Base-by-base conservation (phyloP, 2,113 vertebrate species). In the Antigone vipio region DNA sequence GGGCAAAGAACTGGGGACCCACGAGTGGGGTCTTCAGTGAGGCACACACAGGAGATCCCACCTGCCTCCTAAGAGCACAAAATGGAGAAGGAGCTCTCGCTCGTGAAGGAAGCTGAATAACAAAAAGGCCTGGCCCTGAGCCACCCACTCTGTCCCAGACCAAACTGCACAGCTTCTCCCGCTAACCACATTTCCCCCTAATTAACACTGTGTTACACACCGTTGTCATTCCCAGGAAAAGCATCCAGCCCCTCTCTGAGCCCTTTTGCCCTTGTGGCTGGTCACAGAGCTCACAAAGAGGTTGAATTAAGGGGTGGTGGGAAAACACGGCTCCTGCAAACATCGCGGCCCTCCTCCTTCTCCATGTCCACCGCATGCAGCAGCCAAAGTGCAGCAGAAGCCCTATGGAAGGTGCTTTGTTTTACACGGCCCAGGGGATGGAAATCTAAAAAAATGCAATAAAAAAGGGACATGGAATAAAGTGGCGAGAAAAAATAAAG, bases 401-500 rank as follows among this genome's bases (percentile, higher is more conserved):
- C n/a, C 66, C 68, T 71, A 1, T 62, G 58, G 88, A 90, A 66
- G 69, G 45, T 81, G 63, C 69, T 89, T 81, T 92, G 78, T 85
- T 92, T 78, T 92, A 95, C 11, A 21, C 62, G 59, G 68, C n/a
- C 80, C 69, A 71, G 68, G 64, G 64, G 15, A 81, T 78, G 47
- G 52, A 90, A 90, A 90, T 58, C 16, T 75, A 19, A 95, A 92
- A 92, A 82, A 78, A 78, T 22, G n/a, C 56, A 66, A 63, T 63
- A 40, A 88, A 87, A 94, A 89, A 67, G 62, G 21, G 42, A 78
- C 11, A 26, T 67, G 44, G n/a, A 87, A 55, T 60, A 58, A 32
- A 89, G 88, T 8, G 7, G 26, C 3, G 6, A 55, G 80, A 81
- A 80, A 77, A 94, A 89, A 81, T 40, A 89, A 94, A 94, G 47